Conservation (phyloP, 2,888 invertebrate species). For the Microplitis deprimator region DNA sequence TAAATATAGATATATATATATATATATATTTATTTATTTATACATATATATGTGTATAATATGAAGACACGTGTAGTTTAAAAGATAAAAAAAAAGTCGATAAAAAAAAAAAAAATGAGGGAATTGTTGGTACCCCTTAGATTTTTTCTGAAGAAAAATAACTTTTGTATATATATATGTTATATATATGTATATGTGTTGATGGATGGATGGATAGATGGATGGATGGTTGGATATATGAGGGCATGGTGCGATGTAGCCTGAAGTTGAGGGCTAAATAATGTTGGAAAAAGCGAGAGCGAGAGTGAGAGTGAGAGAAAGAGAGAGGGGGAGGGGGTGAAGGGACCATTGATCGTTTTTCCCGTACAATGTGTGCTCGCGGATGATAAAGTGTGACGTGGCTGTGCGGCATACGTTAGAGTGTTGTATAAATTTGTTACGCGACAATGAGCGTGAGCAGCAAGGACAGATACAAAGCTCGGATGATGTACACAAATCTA, state of each 20-base stretch:
- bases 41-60: no score
- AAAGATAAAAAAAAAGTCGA: no score
- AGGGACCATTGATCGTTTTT: slow-evolving; percentile 32
- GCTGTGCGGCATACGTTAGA: slow-evolving; percentile 37
- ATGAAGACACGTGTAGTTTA: no score
- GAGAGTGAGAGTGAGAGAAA: no score
- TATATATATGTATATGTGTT: neutral
- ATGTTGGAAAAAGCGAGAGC: neutral
- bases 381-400: slow-evolving; percentile 13
- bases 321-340: neutral
- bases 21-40: no score
- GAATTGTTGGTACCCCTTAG: no score
- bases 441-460: slow-evolving; percentile 57
- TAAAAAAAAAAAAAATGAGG: no score
- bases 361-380: neutral
- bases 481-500: slow-evolving; percentile 38
- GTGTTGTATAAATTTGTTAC: slow-evolving; percentile 57
- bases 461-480: slow-evolving; percentile 53
- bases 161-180: no score
- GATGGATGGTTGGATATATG: neutral
- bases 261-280: neutral
- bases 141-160: no score
- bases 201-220: neutral
- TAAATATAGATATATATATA: no score
- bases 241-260: neutral